Evolutionary conservation across 2,113 vertebrate genomes (phyloP).

Genomic region (Hylia prasina): DNA sequence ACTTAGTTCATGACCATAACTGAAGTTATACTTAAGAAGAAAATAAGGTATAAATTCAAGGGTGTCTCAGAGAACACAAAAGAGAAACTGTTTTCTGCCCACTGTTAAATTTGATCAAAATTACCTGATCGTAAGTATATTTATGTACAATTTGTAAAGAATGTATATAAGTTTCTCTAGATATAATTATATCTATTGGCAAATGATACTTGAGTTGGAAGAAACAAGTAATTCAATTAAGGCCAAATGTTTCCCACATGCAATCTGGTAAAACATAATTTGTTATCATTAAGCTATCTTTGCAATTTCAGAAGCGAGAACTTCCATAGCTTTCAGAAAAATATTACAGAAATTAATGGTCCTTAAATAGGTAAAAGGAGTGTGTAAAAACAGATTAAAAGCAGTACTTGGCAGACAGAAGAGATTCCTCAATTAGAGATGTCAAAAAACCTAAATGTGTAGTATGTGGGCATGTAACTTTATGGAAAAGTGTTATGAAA

Average conservation of each 20-base stretch:
- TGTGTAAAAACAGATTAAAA: background rate
- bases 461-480: background rate
- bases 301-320: conserved; percentile 3
- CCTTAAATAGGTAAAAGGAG: background rate
- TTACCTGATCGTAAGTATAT: background rate
- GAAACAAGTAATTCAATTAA: conserved; percentile 45
- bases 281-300: conserved; percentile 24
- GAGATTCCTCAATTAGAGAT: background rate
- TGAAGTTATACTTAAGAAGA: background rate
- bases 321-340: conserved; percentile 31
- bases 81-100: background rate
- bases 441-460: background rate
- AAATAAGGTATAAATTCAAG: background rate
- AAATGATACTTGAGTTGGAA: conserved; percentile 19
- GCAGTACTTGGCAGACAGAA: background rate
- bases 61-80: background rate
- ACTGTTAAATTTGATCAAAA: background rate
- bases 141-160: background rate
- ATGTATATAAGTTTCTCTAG: background rate
- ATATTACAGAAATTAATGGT: conserved; percentile 13
- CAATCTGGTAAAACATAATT: conserved; percentile 37
- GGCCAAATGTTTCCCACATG: conserved; percentile 25
- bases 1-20: background rate
- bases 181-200: conserved; percentile 29
- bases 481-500: background rate